Evolutionary conservation across 2,888 invertebrate species (phyloP).

Genomic region (Cephus runcator): DNA sequence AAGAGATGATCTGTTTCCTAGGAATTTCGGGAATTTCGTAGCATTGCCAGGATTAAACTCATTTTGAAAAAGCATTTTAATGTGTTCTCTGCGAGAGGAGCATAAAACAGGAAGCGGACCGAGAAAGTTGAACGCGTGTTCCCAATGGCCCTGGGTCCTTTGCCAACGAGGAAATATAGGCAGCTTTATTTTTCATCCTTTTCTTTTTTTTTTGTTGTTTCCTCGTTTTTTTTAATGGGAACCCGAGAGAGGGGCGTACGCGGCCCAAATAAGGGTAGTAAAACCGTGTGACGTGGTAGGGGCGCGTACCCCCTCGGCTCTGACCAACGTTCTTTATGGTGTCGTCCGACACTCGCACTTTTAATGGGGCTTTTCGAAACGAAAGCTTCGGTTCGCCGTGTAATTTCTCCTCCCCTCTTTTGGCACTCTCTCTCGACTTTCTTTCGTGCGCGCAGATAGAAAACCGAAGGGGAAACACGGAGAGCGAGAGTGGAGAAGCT

Average conservation of each 20-base stretch:
- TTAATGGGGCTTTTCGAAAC: constrained; percentile 2
- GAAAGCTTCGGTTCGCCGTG: not conserved
- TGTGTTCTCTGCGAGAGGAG: not conserved
- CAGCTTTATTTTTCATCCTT: not conserved
- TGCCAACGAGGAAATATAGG: not conserved
- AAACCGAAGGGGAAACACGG: not conserved
- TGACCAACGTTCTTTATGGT: not conserved
- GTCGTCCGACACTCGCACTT: not conserved
- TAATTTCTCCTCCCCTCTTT: not conserved
- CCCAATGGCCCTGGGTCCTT: not conserved
- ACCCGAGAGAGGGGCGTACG: not conserved
- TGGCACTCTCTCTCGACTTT: not conserved
- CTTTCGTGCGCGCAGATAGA: not conserved
- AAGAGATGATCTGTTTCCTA: not conserved
- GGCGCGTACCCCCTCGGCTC: not conserved
- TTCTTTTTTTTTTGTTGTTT: not conserved
- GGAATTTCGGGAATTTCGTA: not conserved
- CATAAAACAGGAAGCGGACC: not conserved
- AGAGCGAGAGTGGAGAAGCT: not conserved
- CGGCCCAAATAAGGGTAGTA: constrained; percentile 1
- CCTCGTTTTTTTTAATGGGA: not conserved
- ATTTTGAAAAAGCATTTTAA: not conserved
- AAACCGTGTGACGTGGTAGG: not conserved
- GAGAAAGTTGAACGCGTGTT: not conserved
- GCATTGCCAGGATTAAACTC: not conserved